Evolutionary conservation across 2,113 vertebrate species (phyloP), one percentile per base, ranked within the genome.

Genomic region (Pterocles gutturalis): DNA sequence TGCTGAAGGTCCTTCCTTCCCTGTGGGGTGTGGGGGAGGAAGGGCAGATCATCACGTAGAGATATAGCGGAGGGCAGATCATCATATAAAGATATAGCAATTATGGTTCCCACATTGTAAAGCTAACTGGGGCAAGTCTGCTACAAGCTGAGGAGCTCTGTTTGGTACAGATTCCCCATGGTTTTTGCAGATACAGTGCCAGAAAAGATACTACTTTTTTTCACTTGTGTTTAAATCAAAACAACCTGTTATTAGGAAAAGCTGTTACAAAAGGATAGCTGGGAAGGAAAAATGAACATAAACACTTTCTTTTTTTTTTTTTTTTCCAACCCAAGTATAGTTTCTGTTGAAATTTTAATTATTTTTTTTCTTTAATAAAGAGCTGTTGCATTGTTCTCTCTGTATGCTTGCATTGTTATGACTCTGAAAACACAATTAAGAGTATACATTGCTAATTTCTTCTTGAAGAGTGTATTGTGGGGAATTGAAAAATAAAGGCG

Each of bases 401-500:
- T 67, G 8, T 5, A 61, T 16, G 19, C 77, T 79, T 1, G 0
- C 67, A 20, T 61, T 87, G 66, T 43, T 69, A 60, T 20, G 65
- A 20, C 75, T 69, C 69, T 54, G 79, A 95, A 96, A 96, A 95
- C 75, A 90, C 95, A 96, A 91, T 97, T 89, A 94, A 94, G 81
- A 80, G 83, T 84, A 64, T 46, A 92, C 60, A 67, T 82, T 69
- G 93, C 91, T 97, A 96, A 97, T 97, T 98, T 97, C 41, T 72
- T 89, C 34, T 65, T 43, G 72, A 96, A 90, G 84, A 57, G 14
- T 36, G 70, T 65, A 45, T 86, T 79, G 93, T 62, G 48, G 80
- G 60, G 87, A 72, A 82, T 94, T 90, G 38, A 70, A 83, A 82
- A 94, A 84, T 86, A 91, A 90, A 76, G 72, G 62, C 21, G 8